Evolutionary conservation across 2,888 invertebrate genomes (phyloP).

Genomic region (Drosophila mulleri): DNA sequence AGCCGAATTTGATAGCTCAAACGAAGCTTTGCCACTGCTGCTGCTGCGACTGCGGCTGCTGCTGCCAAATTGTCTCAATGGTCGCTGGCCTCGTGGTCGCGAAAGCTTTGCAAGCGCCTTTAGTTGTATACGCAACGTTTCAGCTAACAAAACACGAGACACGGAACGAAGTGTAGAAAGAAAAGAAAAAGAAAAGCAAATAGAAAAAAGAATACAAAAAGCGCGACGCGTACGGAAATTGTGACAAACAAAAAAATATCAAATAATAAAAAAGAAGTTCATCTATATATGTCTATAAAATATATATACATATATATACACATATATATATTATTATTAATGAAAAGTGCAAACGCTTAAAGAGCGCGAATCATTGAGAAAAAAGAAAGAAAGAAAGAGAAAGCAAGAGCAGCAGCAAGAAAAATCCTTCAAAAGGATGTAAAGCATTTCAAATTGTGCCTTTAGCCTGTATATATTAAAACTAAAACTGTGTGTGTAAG

Average conservation of each 20-base stretch:
- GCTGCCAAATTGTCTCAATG: constrained; percentile 64
- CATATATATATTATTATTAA: constrained; percentile 1
- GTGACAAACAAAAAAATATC: constrained; percentile 46
- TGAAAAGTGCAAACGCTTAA: constrained; percentile 62
- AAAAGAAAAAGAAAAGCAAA: constrained; percentile 16
- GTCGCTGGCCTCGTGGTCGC: constrained; percentile 69
- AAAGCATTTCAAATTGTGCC: constrained; percentile 75
- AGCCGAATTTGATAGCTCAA: constrained; percentile 55
- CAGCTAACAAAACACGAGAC: constrained; percentile 77
- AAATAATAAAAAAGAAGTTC: constrained; percentile 11
- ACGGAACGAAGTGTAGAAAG: constrained; percentile 54
- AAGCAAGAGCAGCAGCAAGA: constrained; percentile 38
- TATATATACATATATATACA: constrained; percentile 1
- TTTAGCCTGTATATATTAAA: constrained; percentile 45
- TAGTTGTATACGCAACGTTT: constrained; percentile 84
- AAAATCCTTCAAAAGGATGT: constrained; percentile 72
- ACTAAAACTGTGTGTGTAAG: constrained; percentile 38
- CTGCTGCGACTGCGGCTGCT: constrained; percentile 16
- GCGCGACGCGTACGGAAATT: constrained; percentile 71
- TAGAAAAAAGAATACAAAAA: constrained; percentile 14
- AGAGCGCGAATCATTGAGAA: constrained; percentile 60
- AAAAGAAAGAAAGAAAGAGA: constrained; percentile 16
- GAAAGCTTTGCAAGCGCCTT: constrained; percentile 79
- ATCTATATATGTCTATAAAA: constrained; percentile 11
- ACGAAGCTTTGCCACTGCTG: constrained; percentile 30